A percentile compares a stretch with the other conserved stretches of the same genome.
Conservation (phyloP, 1,140 invertebrate species). For the Brachionus rotundiformis region DNA sequence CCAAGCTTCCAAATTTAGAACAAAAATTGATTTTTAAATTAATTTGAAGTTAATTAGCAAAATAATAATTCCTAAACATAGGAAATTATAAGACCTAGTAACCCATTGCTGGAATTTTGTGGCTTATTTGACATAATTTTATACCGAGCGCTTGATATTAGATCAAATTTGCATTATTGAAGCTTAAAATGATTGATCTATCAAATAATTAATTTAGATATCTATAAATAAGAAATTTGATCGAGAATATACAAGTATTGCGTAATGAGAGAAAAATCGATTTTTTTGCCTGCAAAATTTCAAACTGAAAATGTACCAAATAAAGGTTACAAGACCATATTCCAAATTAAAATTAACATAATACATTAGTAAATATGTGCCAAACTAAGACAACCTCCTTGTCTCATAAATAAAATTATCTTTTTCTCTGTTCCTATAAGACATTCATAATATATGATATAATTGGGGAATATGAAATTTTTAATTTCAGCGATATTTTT, state of each 20-base stretch:
- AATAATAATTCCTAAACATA: no score
- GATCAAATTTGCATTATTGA: neutral
- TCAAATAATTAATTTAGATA: neutral
- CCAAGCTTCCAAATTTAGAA: no score
- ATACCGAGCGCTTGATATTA: no score
- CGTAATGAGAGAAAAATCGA: neutral
- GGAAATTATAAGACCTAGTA: no score
- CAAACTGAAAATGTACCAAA: neutral
- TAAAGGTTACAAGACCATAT: constrained; percentile 1
- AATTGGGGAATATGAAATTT: no score
- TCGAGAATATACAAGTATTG: neutral
- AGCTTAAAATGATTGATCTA: neutral
- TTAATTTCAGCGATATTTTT: no score
- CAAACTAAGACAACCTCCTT: no score
- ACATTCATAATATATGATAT: neutral
- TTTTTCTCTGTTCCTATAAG: no score
- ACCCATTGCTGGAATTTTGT: no score
- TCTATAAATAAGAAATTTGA: neutral
- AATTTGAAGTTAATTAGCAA: no score
- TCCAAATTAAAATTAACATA: neutral
- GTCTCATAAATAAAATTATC: no score
- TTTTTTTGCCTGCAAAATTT: neutral
- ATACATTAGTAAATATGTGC: neutral
- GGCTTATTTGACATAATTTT: neutral
- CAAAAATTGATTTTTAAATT: no score